These are phyloP conservation scores for Ranitomeya variabilis DNA, from an alignment of 2,113 vertebrate genomes.

Conservation along the genomic window DNA sequence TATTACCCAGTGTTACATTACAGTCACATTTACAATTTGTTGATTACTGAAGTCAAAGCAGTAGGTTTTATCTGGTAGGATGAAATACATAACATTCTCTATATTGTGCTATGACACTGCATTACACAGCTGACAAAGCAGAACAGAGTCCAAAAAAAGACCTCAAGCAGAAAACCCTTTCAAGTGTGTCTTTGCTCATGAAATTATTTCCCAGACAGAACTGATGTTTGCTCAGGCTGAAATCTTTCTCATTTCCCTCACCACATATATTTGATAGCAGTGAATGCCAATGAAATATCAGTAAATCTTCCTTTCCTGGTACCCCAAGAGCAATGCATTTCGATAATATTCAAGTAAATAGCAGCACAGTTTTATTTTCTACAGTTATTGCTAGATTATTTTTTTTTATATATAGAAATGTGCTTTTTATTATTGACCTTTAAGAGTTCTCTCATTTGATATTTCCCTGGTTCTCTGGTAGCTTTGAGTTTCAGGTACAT, in stretches of 20 bases:
- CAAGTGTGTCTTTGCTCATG: background rate
- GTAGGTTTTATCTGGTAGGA: background rate
- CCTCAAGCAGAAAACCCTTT: background rate
- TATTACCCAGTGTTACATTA: background rate
- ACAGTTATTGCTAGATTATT: constrained; percentile 56
- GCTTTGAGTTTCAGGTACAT: constrained; percentile 16
- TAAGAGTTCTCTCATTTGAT: constrained; percentile 57
- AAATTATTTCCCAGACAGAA: constrained; percentile 24
- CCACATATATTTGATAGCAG: constrained; percentile 16
- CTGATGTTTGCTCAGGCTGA: background rate
- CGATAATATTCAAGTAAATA: constrained; percentile 59
- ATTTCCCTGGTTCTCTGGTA: constrained; percentile 47
- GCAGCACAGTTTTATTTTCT: constrained; percentile 56
- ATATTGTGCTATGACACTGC: background rate
- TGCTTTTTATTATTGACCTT: constrained; percentile 62
- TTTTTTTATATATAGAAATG: constrained; percentile 32
- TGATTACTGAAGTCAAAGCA: background rate
- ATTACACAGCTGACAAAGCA: background rate
- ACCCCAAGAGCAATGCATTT: constrained; percentile 54
- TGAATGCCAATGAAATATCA: constrained; percentile 46
- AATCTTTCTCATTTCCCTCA: constrained; percentile 6
- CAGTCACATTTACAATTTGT: background rate
- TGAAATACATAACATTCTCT: background rate
- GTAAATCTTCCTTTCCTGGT: constrained; percentile 19
- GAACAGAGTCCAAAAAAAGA: constrained; percentile 1